phyloP scores from a whole-genome alignment of 2,797 vertebrate species.

The Amphiprion clarkii region DNA sequence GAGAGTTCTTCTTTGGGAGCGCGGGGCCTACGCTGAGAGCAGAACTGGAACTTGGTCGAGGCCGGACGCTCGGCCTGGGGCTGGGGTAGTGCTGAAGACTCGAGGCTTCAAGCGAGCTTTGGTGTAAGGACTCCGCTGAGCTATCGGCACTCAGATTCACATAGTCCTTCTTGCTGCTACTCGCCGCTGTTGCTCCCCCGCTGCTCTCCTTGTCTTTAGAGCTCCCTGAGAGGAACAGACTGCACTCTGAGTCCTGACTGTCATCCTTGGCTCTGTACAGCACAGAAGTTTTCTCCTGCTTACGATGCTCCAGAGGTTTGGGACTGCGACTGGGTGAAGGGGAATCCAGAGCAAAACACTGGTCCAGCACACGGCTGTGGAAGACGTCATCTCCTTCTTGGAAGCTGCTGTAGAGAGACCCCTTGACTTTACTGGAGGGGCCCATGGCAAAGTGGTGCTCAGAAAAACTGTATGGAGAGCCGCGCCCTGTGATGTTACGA shows the following conservation, averaged over 20 bases:
- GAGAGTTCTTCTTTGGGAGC: constrained; percentile 88
- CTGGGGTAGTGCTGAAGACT: constrained; percentile 90
- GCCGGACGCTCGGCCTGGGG: constrained; percentile 81
- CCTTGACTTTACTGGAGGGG: constrained; percentile 85
- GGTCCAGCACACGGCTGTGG: constrained; percentile 87
- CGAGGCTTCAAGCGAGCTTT: constrained; percentile 90
- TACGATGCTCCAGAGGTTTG: constrained; percentile 82
- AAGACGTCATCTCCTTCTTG: constrained; percentile 92
- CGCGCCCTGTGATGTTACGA: constrained; percentile 79
- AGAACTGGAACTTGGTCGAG: constrained; percentile 83
- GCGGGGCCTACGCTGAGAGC: constrained; percentile 80
- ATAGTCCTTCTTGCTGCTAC: constrained; percentile 85
- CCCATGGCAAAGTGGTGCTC: constrained; percentile 89
- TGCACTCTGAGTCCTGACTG: constrained; percentile 88
- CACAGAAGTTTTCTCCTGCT: constrained; percentile 85
- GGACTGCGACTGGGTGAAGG: constrained; percentile 68
- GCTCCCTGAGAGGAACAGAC: constrained; percentile 89
- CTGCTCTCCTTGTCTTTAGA: constrained; percentile 86
- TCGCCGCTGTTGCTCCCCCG: constrained; percentile 56
- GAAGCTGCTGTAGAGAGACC: constrained; percentile 92
- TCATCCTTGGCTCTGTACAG: constrained; percentile 86
- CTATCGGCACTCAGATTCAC: constrained; percentile 89
- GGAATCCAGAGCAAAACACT: constrained; percentile 86
- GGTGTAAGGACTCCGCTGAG: constrained; percentile 91
- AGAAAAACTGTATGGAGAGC: constrained; percentile 90